Evolutionary conservation across 1,140 invertebrate genomes (phyloP).

Genomic region (Mamestra configurata): DNA sequence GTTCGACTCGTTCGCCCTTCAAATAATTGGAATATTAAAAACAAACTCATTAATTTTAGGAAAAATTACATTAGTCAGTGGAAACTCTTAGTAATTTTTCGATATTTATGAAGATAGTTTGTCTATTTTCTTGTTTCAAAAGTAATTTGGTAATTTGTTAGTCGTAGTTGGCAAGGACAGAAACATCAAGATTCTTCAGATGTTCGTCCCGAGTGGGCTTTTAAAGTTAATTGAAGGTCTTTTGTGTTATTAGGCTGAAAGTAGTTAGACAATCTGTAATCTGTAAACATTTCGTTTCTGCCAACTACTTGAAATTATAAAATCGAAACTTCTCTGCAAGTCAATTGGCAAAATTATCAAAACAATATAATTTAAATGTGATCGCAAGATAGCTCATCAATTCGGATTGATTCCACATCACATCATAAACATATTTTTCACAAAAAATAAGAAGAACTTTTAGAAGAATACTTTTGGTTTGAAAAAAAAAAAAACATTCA

Average conservation of each 20-base stretch:
- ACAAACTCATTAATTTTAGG: constrained; percentile 29
- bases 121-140: constrained; percentile 17
- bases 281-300: background rate
- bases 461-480: background rate
- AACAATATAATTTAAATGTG: constrained; percentile 2
- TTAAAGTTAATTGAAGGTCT: constrained; percentile 11
- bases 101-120: background rate
- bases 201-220: constrained; percentile 15
- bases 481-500: too few species aligned
- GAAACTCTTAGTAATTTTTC: constrained; percentile 19
- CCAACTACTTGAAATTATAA: background rate
- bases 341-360: constrained; percentile 6
- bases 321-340: constrained; percentile 4
- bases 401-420: constrained; percentile 21
- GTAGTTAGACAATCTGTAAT: background rate
- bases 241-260: background rate
- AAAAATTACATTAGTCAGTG: background rate
- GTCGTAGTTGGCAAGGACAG: constrained; percentile 1
- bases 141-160: constrained; percentile 4
- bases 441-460: constrained; percentile 14
- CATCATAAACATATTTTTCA: constrained; percentile 35
- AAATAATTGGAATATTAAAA: constrained; percentile 32
- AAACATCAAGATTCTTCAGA: background rate
- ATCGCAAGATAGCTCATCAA: background rate
- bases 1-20: constrained; percentile 37